Conservation (phyloP, 2,113 vertebrate genomes). For the Clupea harengus region DNA sequence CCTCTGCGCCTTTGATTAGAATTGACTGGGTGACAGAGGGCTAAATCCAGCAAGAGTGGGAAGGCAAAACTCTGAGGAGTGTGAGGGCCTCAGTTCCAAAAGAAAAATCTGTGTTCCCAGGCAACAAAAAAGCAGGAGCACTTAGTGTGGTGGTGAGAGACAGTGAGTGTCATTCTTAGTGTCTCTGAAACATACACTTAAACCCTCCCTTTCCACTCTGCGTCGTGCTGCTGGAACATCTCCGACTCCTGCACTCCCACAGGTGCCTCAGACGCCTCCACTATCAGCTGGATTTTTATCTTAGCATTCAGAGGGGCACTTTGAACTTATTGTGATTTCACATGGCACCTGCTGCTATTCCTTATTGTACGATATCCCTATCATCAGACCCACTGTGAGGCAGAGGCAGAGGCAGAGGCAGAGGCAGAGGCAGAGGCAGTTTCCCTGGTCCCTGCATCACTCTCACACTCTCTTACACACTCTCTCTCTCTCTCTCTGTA, state of each 20-base stretch:
- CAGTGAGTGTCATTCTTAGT: neutral
- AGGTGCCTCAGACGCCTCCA: neutral
- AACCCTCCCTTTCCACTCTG: neutral
- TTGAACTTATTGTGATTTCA: neutral
- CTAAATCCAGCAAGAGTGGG: conserved; percentile 2
- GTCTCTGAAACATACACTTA: neutral
- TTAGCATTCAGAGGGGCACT: neutral
- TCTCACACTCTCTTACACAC: neutral
- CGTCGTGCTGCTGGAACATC: neutral
- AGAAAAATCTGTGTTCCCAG: neutral
- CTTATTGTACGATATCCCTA: neutral
- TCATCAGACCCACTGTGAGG: neutral
- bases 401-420: neutral
- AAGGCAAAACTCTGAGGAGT: neutral
- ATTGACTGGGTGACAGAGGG: neutral
- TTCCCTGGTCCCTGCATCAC: neutral
- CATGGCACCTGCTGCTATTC: conserved; percentile 1
- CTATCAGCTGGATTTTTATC: neutral
- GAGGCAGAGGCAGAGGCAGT: neutral
- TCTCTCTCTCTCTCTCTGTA: neutral
- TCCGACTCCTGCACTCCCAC: neutral
- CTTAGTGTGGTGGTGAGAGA: neutral
- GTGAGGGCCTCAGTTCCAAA: neutral
- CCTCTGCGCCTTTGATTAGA: neutral
- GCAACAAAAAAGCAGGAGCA: conserved; percentile 2